A percentile compares a stretch with the other conserved stretches of the same genome.
Evolutionary conservation across 1,140 invertebrate genomes (phyloP).

Genomic region (Druon quercuslanigerum): DNA sequence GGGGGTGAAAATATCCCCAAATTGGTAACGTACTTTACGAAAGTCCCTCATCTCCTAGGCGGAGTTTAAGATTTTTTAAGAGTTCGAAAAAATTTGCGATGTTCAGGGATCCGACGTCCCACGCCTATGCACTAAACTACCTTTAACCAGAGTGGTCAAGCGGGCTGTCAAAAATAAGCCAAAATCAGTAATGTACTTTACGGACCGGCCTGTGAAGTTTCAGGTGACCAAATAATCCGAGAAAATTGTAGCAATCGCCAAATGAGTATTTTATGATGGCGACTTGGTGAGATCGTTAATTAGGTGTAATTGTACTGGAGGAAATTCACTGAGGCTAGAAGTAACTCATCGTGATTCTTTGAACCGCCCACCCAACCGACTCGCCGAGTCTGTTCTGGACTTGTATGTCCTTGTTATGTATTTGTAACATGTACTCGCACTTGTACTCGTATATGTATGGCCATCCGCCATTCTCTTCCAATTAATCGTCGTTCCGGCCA

Average conservation of each 20-base stretch:
- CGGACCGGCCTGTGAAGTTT: too few species aligned
- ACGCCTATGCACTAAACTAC: too few species aligned
- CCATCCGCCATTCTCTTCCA: slow-evolving; percentile 50
- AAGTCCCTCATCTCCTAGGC: too few species aligned
- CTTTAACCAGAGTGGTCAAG: too few species aligned
- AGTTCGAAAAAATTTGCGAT: too few species aligned
- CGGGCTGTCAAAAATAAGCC: too few species aligned
- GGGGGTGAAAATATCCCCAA: too few species aligned
- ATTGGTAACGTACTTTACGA: too few species aligned
- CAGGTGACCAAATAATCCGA: too few species aligned
- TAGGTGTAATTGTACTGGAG: slow-evolving; percentile 49
- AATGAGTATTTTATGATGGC: slow-evolving; percentile 46
- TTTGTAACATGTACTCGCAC: slow-evolving; percentile 39
- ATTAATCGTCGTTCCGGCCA: slow-evolving; percentile 55
- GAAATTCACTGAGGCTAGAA: slow-evolving; percentile 42
- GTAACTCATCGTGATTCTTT: slow-evolving; percentile 52
- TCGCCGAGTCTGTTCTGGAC: slow-evolving; percentile 32
- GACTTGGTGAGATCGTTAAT: slow-evolving; percentile 52
- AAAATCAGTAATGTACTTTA: too few species aligned
- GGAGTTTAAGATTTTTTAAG: too few species aligned
- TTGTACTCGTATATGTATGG: neutral
- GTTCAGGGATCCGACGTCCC: too few species aligned
- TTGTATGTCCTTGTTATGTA: slow-evolving; percentile 50
- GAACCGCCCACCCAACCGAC: slow-evolving; percentile 41
- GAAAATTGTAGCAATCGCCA: slow-evolving; percentile 1